phyloP scores from a whole-genome alignment of 30 jellyfish, hydroid and myxozoan genomes.

The Hydra vulgaris region DNA sequence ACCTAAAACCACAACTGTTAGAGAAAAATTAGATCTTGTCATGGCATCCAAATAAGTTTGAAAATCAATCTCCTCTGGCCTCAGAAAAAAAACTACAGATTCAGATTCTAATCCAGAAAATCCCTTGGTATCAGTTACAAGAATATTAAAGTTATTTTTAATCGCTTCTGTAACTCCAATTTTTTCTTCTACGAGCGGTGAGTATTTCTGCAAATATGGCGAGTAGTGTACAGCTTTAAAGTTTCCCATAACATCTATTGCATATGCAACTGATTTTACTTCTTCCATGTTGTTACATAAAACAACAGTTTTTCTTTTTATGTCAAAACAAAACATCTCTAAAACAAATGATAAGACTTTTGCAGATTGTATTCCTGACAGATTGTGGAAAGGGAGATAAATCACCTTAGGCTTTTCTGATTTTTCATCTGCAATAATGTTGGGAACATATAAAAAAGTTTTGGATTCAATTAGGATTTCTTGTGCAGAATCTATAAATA shows the following conservation, averaged over 20 bases:
- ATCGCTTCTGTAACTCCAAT: background rate
- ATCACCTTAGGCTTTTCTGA: background rate
- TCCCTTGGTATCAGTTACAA: background rate
- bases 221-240: background rate
- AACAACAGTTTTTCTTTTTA: background rate
- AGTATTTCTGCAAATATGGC: background rate
- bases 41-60: background rate
- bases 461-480: background rate
- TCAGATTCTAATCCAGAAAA: background rate
- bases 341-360: background rate
- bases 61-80: background rate
- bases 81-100: background rate
- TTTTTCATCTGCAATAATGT: background rate
- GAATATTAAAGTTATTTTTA: background rate
- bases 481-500: background rate
- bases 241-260: background rate
- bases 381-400: background rate
- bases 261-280: background rate
- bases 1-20: background rate
- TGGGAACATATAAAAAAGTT: background rate
- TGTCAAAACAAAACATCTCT: background rate
- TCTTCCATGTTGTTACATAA: background rate
- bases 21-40: background rate
- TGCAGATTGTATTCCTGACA: background rate
- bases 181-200: background rate